These are phyloP conservation scores for Gracilinanus agilis DNA, from an alignment of 2,113 vertebrate species.

Conservation along the genomic window DNA sequence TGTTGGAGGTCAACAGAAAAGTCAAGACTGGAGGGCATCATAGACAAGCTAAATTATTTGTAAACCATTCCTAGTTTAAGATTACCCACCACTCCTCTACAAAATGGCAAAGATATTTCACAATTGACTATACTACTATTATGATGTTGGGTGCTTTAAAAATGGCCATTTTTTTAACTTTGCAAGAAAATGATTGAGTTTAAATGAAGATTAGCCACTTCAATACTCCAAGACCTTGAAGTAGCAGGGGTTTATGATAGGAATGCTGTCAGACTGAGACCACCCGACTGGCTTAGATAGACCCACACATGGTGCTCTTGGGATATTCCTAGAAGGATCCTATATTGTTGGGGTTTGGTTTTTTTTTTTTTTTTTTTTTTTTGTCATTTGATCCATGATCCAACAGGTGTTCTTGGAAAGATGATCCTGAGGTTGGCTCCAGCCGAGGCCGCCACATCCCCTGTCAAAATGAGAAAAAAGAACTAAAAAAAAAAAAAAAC, in stretches of 20 bases:
- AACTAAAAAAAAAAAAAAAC: conserved; percentile 17
- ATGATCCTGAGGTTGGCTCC: not conserved
- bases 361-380: not conserved
- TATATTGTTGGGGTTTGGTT: not conserved
- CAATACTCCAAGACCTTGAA: not conserved
- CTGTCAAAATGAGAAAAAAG: conserved; percentile 42
- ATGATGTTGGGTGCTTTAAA: not conserved
- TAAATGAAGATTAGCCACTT: conserved; percentile 27
- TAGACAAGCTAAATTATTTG: not conserved
- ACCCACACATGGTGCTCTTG: not conserved
- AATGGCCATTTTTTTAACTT: not conserved
- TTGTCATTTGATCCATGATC: not conserved
- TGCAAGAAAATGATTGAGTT: not conserved
- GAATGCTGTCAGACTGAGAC: conserved; percentile 27
- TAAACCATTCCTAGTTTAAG: not conserved
- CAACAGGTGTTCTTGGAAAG: conserved; percentile 54
- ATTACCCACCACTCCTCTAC: not conserved
- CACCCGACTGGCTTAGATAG: not conserved
- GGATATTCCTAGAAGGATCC: conserved; percentile 28
- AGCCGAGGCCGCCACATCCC: not conserved
- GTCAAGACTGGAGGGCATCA: not conserved
- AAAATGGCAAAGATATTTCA: not conserved
- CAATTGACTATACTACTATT: conserved; percentile 9
- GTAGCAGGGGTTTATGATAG: not conserved
- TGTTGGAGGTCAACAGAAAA: not conserved